Conservation (phyloP, 2,888 invertebrate genomes). For the Leuctra nigra region DNA sequence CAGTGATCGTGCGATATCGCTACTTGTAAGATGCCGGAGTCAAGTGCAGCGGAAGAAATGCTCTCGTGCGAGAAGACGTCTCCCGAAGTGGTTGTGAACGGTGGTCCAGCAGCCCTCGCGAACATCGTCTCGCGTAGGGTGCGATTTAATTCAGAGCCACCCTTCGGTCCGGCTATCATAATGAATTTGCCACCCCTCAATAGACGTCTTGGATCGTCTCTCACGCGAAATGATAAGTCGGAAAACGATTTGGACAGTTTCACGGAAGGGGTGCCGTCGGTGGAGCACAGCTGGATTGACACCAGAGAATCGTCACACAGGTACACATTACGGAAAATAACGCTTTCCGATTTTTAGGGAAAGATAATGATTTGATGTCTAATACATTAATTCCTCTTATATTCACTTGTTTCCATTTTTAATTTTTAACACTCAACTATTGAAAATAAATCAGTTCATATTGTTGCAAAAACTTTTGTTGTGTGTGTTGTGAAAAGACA, state of each 20-base stretch:
- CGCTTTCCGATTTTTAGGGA: too few species aligned
- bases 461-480: too few species aligned
- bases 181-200: conserved; percentile 29
- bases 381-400: too few species aligned
- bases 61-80: too few species aligned
- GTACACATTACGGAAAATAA: too few species aligned
- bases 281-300: conserved; percentile 46
- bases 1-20: not conserved
- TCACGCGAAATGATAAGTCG: conserved; percentile 40
- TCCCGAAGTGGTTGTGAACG: too few species aligned
- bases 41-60: not conserved
- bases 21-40: not conserved
- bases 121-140: not conserved
- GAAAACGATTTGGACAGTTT: conserved; percentile 51
- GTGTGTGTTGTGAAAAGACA: too few species aligned
- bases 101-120: too few species aligned
- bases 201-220: conserved; percentile 23
- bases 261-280: conserved; percentile 43
- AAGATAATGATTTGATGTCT: too few species aligned
- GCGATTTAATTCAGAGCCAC: conserved; percentile 20
- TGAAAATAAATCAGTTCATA: too few species aligned
- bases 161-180: conserved; percentile 12
- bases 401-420: too few species aligned
- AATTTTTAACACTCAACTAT: too few species aligned
- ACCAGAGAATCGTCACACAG: conserved; percentile 52